phyloP scores from a whole-genome alignment of 2,888 invertebrate genomes.

The Cepaea hortensis region DNA sequence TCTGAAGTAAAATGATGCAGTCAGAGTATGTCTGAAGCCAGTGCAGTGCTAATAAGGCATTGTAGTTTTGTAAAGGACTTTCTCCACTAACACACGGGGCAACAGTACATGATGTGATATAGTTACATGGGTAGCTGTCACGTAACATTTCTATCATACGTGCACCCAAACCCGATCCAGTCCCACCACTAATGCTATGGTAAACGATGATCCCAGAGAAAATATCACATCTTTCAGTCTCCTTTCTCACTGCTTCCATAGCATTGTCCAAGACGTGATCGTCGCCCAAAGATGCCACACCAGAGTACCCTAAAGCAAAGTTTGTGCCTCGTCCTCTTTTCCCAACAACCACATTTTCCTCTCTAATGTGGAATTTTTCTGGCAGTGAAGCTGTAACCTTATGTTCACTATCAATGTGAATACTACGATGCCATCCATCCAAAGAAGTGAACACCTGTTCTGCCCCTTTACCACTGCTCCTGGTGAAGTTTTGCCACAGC shows the following conservation, averaged over 20 bases:
- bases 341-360: constrained; percentile 65
- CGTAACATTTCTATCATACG: constrained; percentile 67
- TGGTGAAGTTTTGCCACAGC: constrained; percentile 62
- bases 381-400: constrained; percentile 40
- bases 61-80: constrained; percentile 75
- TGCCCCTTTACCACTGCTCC: constrained; percentile 49
- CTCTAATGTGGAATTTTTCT: constrained; percentile 54
- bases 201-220: constrained; percentile 69
- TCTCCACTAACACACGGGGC: constrained; percentile 73
- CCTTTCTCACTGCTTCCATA: constrained; percentile 67
- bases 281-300: constrained; percentile 62
- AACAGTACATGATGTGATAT: constrained; percentile 71
- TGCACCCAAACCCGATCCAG: constrained; percentile 75
- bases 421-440: constrained; percentile 65
- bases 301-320: constrained; percentile 74
- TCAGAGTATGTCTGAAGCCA: constrained; percentile 68
- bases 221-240: constrained; percentile 72
- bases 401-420: constrained; percentile 73
- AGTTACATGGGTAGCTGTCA: constrained; percentile 68
- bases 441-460: constrained; percentile 38
- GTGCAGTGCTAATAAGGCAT: constrained; percentile 68
- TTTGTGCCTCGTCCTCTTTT: constrained; percentile 72
- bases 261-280: constrained; percentile 65
- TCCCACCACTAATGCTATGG: constrained; percentile 75
- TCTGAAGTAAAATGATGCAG: constrained; percentile 38